These are phyloP conservation scores for Uropsilus gracilis DNA, from an alignment of 2,113 vertebrate species.

Conservation along the genomic window DNA sequence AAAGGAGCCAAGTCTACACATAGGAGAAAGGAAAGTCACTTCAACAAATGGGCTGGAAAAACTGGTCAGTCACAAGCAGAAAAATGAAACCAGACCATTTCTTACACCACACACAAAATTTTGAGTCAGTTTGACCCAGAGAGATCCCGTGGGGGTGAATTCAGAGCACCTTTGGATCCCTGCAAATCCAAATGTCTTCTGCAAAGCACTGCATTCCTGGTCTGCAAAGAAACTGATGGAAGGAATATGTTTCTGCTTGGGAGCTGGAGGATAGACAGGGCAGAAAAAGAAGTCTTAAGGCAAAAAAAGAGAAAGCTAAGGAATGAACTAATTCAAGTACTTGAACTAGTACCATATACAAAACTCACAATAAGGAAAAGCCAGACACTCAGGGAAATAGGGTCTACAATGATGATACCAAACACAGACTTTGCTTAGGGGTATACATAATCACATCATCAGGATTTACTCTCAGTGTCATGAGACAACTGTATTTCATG, in stretches of 20 bases:
- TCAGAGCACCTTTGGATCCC: neutral
- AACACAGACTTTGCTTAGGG: neutral
- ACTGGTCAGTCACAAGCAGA: no score
- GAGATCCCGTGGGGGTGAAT: neutral
- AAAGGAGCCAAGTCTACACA: no score
- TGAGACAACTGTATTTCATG: neutral
- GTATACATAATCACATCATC: neutral
- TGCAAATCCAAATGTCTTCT: neutral
- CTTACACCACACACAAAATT: neutral
- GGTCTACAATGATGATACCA: neutral
- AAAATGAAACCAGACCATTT: no score
- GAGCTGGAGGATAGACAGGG: neutral
- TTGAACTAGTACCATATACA: neutral
- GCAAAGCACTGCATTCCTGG: neutral
- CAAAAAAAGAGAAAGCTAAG: neutral
- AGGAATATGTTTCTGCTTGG: neutral
- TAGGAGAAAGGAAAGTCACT: no score
- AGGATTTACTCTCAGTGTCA: neutral
- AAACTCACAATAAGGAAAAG: neutral
- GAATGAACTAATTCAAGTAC: neutral
- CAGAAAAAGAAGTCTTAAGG: neutral
- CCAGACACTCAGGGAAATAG: neutral
- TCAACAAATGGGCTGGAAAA: no score
- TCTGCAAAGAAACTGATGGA: neutral
- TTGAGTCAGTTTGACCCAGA: neutral